Evolutionary conservation across 2,113 vertebrate species (phyloP), one percentile per base, ranked within the genome.

Genomic region (Thamnaconus septentrionalis): DNA sequence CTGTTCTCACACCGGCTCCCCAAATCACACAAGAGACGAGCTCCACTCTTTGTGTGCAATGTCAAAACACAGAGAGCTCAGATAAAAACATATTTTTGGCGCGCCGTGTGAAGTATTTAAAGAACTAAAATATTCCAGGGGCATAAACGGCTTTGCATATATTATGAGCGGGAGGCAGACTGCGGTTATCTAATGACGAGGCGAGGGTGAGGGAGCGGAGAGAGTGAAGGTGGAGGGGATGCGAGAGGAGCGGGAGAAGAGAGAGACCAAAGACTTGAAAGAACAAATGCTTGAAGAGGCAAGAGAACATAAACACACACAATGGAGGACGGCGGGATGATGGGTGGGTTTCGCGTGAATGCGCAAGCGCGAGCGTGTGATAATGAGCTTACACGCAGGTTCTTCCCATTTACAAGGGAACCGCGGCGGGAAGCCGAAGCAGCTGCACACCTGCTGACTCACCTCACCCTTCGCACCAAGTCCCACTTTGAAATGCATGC

Each of bases 141-240:
- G 73, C 80, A 79, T 78, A 75, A 86, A 85, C 58, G 71, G 80
- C 85, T 86, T 81, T 83, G 84, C 82, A 85, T 80, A 87, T 82
- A 75, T 84, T 81, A 88, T 82, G 76, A 85, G 73, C 60, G 74
- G 71, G 71, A 69, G 56, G 47, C 58, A 58, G 59, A 7, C 44
- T 6, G 53, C 5, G 18, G 50, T n/a, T 2, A 12, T 52, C 3
- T 44, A 42, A 61, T 65, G 1, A 3, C 46, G 48, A 49, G 59
- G 53, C 64, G 59, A 71, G 3, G 54, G 53, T 56, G 56, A 53
- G 53, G 73, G n/a, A 50, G 48, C 61, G 56, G 47, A 11, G 48
- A 49, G 4, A 50, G 9, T 11, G 47, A n/a, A 50, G 48, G 4
- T 10, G 48, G 9, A 50, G 48, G n/a, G 6, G 6, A 1, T 46